Evolutionary conservation across 2,797 vertebrate genomes (phyloP).

Genomic region (Carapus acus): DNA sequence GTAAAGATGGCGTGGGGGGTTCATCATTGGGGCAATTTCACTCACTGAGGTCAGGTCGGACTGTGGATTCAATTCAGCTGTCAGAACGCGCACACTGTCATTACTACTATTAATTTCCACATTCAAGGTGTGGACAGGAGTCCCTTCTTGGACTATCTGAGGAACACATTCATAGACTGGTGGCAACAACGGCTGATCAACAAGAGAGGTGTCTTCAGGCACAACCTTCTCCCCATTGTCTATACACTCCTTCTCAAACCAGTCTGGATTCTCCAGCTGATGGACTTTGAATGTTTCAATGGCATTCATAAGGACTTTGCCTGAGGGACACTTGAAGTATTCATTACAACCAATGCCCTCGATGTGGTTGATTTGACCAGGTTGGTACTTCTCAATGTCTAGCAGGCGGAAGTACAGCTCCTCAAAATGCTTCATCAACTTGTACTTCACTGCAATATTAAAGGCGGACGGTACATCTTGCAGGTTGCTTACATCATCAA

Average conservation of each 20-base stretch:
- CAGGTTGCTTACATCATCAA: slow-evolving; percentile 77
- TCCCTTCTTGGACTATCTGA: slow-evolving; percentile 36
- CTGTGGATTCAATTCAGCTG: slow-evolving; percentile 56
- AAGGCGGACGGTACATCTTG: slow-evolving; percentile 84
- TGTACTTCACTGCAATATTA: slow-evolving; percentile 78
- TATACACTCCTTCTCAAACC: slow-evolving; percentile 82
- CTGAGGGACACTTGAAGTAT: slow-evolving; percentile 74
- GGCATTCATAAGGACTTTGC: slow-evolving; percentile 74
- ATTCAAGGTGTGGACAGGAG: slow-evolving; percentile 36
- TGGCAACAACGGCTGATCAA: slow-evolving; percentile 13
- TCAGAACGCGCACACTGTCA: slow-evolving; percentile 41
- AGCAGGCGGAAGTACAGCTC: slow-evolving; percentile 89
- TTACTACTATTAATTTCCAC: slow-evolving; percentile 36
- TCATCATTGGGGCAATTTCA: slow-evolving; percentile 57
- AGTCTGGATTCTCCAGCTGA: slow-evolving; percentile 78
- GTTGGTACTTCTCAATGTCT: slow-evolving; percentile 86
- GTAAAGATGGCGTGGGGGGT: slow-evolving; percentile 7
- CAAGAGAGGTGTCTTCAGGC: slow-evolving; percentile 27
- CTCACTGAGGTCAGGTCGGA: slow-evolving; percentile 11
- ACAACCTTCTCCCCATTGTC: slow-evolving; percentile 61
- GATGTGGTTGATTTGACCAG: slow-evolving; percentile 77
- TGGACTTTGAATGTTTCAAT: slow-evolving; percentile 75
- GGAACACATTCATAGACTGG: slow-evolving; percentile 54
- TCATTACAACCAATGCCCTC: slow-evolving; percentile 75
- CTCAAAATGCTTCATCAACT: slow-evolving; percentile 89